Conservation (phyloP, 2,888 invertebrate species). For the Acrobasis repandana region DNA sequence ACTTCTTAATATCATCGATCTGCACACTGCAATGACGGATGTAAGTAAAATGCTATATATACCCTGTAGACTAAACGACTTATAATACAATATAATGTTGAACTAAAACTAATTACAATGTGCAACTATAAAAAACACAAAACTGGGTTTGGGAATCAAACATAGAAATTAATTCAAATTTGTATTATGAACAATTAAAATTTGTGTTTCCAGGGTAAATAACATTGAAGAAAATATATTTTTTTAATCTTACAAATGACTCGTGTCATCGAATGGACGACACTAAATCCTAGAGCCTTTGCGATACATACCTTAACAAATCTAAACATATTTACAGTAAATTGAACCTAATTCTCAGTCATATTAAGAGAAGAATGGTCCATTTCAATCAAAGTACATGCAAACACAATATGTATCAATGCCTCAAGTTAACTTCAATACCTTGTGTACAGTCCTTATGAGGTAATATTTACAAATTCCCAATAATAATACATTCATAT, state of each 20-base stretch:
- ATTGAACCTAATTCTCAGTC: conserved; percentile 80
- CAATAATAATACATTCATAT: conserved; percentile 29
- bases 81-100: conserved; percentile 36
- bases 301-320: conserved; percentile 49
- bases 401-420: conserved; percentile 16
- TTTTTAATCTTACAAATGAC: conserved; percentile 42
- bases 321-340: conserved; percentile 65
- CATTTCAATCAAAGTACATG: conserved; percentile 32
- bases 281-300: conserved; percentile 46
- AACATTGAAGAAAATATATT: conserved; percentile 39
- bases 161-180: background rate
- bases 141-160: background rate
- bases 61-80: conserved; percentile 60
- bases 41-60: conserved; percentile 52
- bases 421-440: conserved; percentile 22
- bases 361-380: conserved; percentile 64
- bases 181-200: conserved; percentile 31
- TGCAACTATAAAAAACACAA: conserved; percentile 27
- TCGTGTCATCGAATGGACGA: conserved; percentile 40
- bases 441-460: conserved; percentile 23
- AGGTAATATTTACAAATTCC: conserved; percentile 42
- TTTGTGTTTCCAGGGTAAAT: conserved; percentile 34
- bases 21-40: conserved; percentile 30
- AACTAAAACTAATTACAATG: conserved; percentile 32
- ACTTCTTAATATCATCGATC: conserved; percentile 32